These are phyloP conservation scores for Salvelinus fontinalis DNA, from an alignment of 2,113 vertebrate genomes.

Conservation along the genomic window DNA sequence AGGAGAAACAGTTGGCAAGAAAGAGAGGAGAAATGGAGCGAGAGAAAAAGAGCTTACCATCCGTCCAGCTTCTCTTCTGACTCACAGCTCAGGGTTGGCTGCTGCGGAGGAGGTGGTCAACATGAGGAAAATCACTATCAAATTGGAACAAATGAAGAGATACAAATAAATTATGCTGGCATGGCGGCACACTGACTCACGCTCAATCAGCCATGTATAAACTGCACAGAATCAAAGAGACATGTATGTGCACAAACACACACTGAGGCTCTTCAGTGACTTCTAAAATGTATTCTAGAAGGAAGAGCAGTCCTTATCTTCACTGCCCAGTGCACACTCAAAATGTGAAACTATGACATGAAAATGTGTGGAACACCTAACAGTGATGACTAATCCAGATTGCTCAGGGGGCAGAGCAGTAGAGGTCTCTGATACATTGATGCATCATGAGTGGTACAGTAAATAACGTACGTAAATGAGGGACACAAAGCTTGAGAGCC, in stretches of 20 bases:
- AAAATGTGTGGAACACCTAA: neutral
- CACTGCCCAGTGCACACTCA: neutral
- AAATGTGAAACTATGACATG: neutral
- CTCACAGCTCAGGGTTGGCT: slow-evolving; percentile 68
- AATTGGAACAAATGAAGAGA: neutral
- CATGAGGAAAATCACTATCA: neutral
- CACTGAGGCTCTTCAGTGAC: neutral
- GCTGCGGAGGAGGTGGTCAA: slow-evolving; percentile 46
- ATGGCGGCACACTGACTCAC: neutral
- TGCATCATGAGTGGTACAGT: neutral
- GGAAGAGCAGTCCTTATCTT: neutral
- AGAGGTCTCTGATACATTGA: neutral
- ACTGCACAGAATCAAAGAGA: neutral
- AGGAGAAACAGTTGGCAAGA: neutral
- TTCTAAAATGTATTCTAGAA: neutral
- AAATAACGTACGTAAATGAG: neutral
- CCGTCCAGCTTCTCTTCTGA: slow-evolving; percentile 72
- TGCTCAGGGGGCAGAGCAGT: neutral
- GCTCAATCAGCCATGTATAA: neutral
- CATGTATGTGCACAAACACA: neutral
- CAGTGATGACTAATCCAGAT: neutral
- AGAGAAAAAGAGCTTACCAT: slow-evolving; percentile 68
- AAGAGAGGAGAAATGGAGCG: slow-evolving; percentile 7
- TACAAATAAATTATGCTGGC: neutral
- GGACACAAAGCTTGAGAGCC: neutral